These are phyloP conservation scores for Chlorops oryzae DNA, from an alignment of 1,140 invertebrate species.

Conservation along the genomic window DNA sequence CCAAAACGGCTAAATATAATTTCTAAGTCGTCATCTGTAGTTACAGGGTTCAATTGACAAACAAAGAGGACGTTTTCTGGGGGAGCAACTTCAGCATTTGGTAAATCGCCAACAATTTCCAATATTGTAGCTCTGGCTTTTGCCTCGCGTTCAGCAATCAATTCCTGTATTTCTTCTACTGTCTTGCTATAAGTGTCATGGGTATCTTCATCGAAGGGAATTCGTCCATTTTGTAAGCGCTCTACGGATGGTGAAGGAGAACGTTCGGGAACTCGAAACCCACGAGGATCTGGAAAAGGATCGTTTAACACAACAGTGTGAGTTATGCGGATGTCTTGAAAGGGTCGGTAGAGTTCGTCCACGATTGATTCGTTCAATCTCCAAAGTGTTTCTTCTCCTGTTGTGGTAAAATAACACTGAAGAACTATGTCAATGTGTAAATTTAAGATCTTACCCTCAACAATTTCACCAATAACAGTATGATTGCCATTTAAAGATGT, in stretches of 20 bases:
- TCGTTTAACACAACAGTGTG: conserved; percentile 97
- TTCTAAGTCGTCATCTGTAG: conserved; percentile 94
- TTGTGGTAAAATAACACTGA: no score
- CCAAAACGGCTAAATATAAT: conserved; percentile 98
- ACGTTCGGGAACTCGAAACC: conserved; percentile 67
- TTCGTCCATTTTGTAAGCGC: conserved; percentile 72
- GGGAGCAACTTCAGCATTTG: conserved; percentile 93
- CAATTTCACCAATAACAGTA: conserved; percentile 94
- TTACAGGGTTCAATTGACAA: conserved; percentile 99
- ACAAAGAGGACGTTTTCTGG: conserved; percentile 99
- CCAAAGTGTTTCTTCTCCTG: conserved; percentile 72
- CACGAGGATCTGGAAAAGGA: conserved; percentile 85
- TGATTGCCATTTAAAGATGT: conserved; percentile 90
- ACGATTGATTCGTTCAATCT: conserved; percentile 93
- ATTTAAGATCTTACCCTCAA: conserved; percentile 61
- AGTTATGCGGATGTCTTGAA: conserved; percentile 93
- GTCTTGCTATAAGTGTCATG: conserved; percentile 85
- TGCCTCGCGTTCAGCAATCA: conserved; percentile 86
- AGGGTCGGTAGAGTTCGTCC: conserved; percentile 85
- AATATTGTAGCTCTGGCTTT: conserved; percentile 94
- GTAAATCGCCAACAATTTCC: conserved; percentile 98
- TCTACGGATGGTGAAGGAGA: conserved; percentile 86
- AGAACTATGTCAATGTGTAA: not conserved
- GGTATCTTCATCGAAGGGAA: conserved; percentile 90
- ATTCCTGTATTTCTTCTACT: conserved; percentile 77